Base-by-base conservation (phyloP, 2,888 invertebrate genomes). In the Lasius fuliginosus region DNA sequence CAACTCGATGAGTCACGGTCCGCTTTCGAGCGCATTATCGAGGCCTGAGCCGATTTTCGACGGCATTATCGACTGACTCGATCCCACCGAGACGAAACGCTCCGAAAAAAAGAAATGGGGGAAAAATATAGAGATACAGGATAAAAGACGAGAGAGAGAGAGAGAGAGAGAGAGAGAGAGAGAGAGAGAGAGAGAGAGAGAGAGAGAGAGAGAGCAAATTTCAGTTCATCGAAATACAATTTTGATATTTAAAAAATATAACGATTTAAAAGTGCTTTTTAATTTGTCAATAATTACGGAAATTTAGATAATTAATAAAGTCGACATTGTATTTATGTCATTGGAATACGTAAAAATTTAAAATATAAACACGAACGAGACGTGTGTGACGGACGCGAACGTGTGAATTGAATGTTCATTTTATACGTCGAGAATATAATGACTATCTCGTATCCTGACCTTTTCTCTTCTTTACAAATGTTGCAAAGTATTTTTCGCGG, bases 1-100 rank as follows among this genome's bases (percentile, higher is more conserved):
- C 83, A 75, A 83, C 58, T 60, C 83, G 89, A 83, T 90, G 90
- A 90, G 86, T 90, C 90, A 90, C 74, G 67, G 60, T 71, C 68
- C 58, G 27, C 71, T 82, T 86, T 76, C 73, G 18, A 49, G 27
- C 58, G 42, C 69, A 86, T 89, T 89, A 89, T 89, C 89, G 75
- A 60, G 85, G 65, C 33, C 27, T 33, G 56, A 30, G 69, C 53
- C 23, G 76, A 74, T 84, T 85, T 89, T 89, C 85, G 56, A 42
- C 60, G 46, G 27, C 23, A n/a, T 5, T 15, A 23, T 3, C 53
- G 46, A n/a, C 36, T 62, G 9, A 18, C n/a, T 49, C 73, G 40
- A 74, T 64, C 40, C 73, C 15, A 33, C 23, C 46, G 36, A 62
- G n/a, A 33, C 8, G n/a, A 30, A n/a, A 23, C n/a, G n/a, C 36